These are phyloP conservation scores for Cephus rjabovi DNA, from an alignment of 2,888 invertebrate genomes.

Conservation along the genomic window DNA sequence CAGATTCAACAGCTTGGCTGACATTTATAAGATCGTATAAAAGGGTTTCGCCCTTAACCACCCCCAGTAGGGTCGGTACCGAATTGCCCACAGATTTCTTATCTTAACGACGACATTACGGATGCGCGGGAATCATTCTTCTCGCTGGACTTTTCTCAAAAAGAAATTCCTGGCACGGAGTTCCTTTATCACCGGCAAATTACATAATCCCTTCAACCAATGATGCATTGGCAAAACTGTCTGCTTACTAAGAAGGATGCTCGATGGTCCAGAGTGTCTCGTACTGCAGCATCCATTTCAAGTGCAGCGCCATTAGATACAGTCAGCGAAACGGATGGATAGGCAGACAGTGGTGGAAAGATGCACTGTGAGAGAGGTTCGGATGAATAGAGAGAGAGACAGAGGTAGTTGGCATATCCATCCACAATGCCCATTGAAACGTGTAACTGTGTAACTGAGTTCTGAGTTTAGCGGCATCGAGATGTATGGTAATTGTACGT, in stretches of 20 bases:
- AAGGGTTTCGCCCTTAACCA: slow-evolving; percentile 26
- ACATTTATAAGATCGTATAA: slow-evolving; percentile 56
- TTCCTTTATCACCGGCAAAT: not conserved
- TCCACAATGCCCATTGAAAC: slow-evolving; percentile 53
- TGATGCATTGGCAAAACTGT: not conserved
- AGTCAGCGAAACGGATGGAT: not conserved
- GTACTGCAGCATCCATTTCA: not conserved
- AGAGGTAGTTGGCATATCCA: slow-evolving; percentile 41
- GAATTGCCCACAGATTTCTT: slow-evolving; percentile 7
- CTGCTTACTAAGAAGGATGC: not conserved
- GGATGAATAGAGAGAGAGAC: not conserved
- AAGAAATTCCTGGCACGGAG: not conserved
- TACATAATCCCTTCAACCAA: not conserved
- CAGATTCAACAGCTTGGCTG: slow-evolving; percentile 58
- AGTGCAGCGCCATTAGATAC: not conserved
- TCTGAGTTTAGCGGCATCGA: slow-evolving; percentile 39
- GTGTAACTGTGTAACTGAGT: slow-evolving; percentile 51
- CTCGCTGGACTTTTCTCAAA: not conserved
- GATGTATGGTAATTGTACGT: slow-evolving; percentile 61
- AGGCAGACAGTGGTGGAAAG: not conserved
- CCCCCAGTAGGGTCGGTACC: slow-evolving; percentile 19
- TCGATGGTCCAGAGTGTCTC: not conserved
- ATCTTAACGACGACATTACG: slow-evolving; percentile 9
- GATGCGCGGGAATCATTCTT: not conserved
- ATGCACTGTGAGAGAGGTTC: not conserved